phyloP scores from a whole-genome alignment of 1,140 invertebrate species.

The Drosophila albomicans region DNA sequence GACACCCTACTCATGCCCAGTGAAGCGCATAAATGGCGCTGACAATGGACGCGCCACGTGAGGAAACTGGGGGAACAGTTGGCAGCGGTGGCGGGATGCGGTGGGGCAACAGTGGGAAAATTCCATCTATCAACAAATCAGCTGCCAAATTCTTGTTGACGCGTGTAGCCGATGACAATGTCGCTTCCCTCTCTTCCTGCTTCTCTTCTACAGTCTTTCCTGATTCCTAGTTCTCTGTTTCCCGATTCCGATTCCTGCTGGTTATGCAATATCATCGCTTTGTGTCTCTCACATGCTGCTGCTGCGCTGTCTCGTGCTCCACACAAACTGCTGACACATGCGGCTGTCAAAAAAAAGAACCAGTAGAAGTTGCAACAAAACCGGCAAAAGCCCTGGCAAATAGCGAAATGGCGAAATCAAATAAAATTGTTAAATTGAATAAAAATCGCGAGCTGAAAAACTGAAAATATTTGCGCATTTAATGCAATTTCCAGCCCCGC shows the following conservation, averaged over 20 bases:
- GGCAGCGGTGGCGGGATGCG: not conserved
- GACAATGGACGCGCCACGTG: conserved; percentile 59
- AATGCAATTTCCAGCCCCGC: conserved; percentile 69
- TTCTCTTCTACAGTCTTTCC: conserved; percentile 5
- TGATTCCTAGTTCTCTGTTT: not conserved
- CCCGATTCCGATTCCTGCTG: conserved; percentile 36
- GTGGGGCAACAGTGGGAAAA: conserved; percentile 43
- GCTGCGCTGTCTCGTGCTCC: not conserved
- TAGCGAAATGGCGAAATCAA: conserved; percentile 63
- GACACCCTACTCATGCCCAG: conserved; percentile 45
- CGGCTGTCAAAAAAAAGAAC: conserved; percentile 21
- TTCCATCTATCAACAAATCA: conserved; percentile 81
- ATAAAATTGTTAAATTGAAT: conserved; percentile 83
- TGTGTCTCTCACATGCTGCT: conserved; percentile 4
- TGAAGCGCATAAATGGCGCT: conserved; percentile 77
- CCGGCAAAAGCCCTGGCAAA: conserved; percentile 24
- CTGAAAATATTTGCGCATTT: conserved; percentile 72
- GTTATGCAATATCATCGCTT: conserved; percentile 49
- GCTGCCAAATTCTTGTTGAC: conserved; percentile 80
- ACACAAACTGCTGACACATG: conserved; percentile 62
- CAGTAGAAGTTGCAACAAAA: conserved; percentile 37
- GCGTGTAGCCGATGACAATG: conserved; percentile 78
- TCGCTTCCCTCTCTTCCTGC: conserved; percentile 19
- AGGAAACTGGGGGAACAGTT: conserved; percentile 5
- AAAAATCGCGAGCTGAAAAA: conserved; percentile 77